Percentiles rank a stretch among this genome's conserved stretches.
These are phyloP conservation scores for Tricholaema leucomelas DNA, from an alignment of 2,113 vertebrate species.

Conservation along the genomic window DNA sequence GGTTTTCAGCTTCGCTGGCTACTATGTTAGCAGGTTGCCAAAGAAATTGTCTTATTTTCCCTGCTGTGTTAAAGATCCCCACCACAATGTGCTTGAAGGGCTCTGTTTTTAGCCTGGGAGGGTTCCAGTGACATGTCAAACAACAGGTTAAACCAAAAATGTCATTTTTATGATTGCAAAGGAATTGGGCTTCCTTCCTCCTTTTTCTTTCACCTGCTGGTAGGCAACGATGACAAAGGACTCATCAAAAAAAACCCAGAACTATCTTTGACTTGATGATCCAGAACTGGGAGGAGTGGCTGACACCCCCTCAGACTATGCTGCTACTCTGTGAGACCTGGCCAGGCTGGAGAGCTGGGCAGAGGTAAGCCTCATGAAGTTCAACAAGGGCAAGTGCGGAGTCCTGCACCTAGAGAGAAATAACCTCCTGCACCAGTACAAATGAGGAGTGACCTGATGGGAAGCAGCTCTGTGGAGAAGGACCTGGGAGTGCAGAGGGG, in stretches of 20 bases:
- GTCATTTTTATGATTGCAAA: not conserved
- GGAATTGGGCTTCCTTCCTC: not conserved
- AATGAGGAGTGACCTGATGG: no score
- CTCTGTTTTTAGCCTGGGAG: not conserved
- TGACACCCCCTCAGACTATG: no score
- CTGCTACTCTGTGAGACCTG: no score
- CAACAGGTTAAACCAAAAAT: not conserved
- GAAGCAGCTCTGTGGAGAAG: no score
- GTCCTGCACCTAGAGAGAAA: no score
- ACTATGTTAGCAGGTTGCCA: not conserved
- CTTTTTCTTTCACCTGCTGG: not conserved
- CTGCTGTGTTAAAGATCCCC: not conserved
- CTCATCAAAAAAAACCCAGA: not conserved
- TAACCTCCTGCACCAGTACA: no score
- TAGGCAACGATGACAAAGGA: not conserved
- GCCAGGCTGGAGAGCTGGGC: no score
- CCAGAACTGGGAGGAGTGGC: no score
- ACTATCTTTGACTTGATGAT: not conserved
- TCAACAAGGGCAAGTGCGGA: no score
- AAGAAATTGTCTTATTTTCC: not conserved
- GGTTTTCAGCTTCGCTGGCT: not conserved
- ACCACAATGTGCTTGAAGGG: not conserved
- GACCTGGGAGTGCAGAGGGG: no score
- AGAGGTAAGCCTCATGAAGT: no score
- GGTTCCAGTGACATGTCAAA: not conserved